Percentiles rank a stretch among this genome's conserved stretches.
Conservation (phyloP, 2,888 invertebrate species). For the Rhamnusium bicolor region DNA sequence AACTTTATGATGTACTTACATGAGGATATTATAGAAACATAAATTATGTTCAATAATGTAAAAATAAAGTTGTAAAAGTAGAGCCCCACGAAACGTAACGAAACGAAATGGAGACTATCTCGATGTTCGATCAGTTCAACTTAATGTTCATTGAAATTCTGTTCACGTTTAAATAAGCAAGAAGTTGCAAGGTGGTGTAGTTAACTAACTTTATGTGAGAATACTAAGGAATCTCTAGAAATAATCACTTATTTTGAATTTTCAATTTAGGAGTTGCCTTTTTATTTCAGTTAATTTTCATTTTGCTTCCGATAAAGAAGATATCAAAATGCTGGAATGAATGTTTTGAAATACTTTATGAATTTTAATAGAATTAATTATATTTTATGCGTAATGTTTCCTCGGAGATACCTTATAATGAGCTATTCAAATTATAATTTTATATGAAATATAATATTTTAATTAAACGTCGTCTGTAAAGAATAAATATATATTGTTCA, state of each 20-base stretch:
- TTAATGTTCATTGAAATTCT: slow-evolving; percentile 44
- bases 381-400: neutral
- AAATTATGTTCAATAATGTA: slow-evolving; percentile 42
- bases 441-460: too few species aligned
- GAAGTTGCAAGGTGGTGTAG: slow-evolving; percentile 36
- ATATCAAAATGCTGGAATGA: slow-evolving; percentile 7
- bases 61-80: slow-evolving; percentile 40
- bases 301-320: neutral
- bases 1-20: slow-evolving; percentile 39
- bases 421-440: neutral
- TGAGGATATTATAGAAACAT: slow-evolving; percentile 33
- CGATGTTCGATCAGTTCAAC: slow-evolving; percentile 39
- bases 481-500: too few species aligned
- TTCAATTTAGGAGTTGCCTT: neutral
- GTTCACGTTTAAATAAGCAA: slow-evolving; percentile 33
- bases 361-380: slow-evolving; percentile 17
- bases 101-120: slow-evolving; percentile 37
- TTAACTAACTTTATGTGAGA: slow-evolving; percentile 29
- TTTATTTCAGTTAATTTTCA: neutral
- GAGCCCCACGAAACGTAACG: neutral
- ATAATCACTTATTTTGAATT: slow-evolving; percentile 21
- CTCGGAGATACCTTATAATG: neutral
- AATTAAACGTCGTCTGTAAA: too few species aligned
- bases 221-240: slow-evolving; percentile 33
- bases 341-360: neutral